Base-by-base conservation (phyloP, 2,888 invertebrate species). In the Salpingus planirostris region DNA sequence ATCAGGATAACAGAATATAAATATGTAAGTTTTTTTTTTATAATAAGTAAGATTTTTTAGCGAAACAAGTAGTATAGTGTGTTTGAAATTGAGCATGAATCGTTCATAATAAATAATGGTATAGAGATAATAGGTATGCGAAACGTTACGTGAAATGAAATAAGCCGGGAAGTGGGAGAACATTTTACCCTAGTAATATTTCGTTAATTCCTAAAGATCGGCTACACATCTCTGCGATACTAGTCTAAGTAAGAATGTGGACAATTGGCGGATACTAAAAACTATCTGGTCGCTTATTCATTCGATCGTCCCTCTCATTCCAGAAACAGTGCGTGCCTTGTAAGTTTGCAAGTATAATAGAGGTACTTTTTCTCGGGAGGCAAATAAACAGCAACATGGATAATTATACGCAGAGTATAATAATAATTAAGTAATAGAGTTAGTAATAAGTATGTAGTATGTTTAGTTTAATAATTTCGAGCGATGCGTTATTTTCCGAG, bases 201-300 rank as follows among this genome's bases (percentile, higher is more conserved):
- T 51, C 38, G 46, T 18, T 44, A 44, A 44, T 49, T 45, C 45
- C 51, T 57, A 57, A 57, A 53, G 53, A 53, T 59, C 52, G 54
- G 52, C 57, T 61, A 60, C 59, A 60, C 59, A 55, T 58, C 53
- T 53, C 48, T 52, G 56, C 52, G 50, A 51, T 50, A 50, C 53
- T 58, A 59, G 47, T 54, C 57, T 59, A 57, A 50, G 44, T 55
- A 54, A 51, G 49, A 54, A 50, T 54, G n/a, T n/a, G 57, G 54
- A 57, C 54, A 55, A 52, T 50, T 52, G 50, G 56, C 54, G 52
- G 52, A 49, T 53, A 53, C 55, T 59, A 56, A 48, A 46, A 45
- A 52, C 54, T 55, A 58, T 52, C 46, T 53, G 54, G 50, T 55
- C 54, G 47, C 21, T 5, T 12, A 13, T 53, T 54, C 48, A 49